Evolutionary conservation across 2,113 vertebrate genomes (phyloP).

Genomic region (Tachysurus vachellii): DNA sequence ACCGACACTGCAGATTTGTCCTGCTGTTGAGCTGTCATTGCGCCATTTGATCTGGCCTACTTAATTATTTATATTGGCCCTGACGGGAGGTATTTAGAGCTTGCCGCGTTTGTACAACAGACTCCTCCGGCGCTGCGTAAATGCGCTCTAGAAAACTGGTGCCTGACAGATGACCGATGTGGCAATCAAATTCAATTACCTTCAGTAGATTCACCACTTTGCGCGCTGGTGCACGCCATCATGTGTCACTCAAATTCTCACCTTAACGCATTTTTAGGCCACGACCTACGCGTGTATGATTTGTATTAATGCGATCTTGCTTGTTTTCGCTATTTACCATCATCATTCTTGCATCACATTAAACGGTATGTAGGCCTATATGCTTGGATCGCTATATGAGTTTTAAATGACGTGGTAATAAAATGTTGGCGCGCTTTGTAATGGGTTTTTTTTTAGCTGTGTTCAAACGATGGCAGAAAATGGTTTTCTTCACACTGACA

Average conservation of each 20-base stretch:
- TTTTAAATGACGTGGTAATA: background rate
- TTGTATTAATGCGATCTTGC: background rate
- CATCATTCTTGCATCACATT: background rate
- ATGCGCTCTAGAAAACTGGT: slow-evolving; percentile 78
- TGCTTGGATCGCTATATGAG: background rate
- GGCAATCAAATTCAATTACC: slow-evolving; percentile 84
- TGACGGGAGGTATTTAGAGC: slow-evolving; percentile 52
- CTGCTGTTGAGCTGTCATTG: slow-evolving; percentile 55
- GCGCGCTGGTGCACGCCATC: slow-evolving; percentile 36
- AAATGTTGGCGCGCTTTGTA: background rate
- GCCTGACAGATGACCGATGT: slow-evolving; percentile 83
- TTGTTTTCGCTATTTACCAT: background rate
- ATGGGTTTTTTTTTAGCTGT: background rate
- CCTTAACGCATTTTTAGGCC: slow-evolving; percentile 27
- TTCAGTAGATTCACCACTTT: slow-evolving; percentile 32
- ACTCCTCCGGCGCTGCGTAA: slow-evolving; percentile 74
- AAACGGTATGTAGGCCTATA: background rate
- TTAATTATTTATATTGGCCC: slow-evolving; percentile 75
- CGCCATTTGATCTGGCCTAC: slow-evolving; percentile 54
- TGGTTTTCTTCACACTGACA: slow-evolving; percentile 39
- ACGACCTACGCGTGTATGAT: background rate
- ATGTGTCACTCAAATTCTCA: slow-evolving; percentile 40
- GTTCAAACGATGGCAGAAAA: slow-evolving; percentile 6
- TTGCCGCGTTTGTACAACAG: slow-evolving; percentile 80
- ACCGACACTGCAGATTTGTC: slow-evolving; percentile 26